Percentiles rank a stretch among this genome's conserved stretches.
These are phyloP conservation scores for Litoditis marina DNA, from an alignment of 2,888 invertebrate species.

Conservation along the genomic window DNA sequence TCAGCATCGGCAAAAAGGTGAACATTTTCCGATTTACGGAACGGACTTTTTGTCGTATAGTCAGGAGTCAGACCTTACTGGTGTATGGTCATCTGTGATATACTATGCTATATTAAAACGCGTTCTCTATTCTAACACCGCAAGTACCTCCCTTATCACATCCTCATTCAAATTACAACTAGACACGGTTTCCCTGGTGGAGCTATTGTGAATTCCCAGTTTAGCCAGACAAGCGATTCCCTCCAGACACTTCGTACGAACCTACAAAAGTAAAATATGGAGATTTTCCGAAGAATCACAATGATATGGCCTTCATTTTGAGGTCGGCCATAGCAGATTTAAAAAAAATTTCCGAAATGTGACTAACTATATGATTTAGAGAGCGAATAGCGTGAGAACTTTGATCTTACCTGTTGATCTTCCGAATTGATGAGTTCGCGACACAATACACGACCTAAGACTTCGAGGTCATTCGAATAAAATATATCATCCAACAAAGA, in stretches of 20 bases:
- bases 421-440: conserved; percentile 28
- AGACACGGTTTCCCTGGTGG: background rate
- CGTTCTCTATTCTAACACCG: background rate
- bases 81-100: too few relatives aligned
- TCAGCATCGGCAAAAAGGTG: background rate
- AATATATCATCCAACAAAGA: conserved; percentile 24
- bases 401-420: conserved; percentile 18
- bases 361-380: too few relatives aligned
- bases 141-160: background rate
- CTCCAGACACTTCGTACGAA: conserved; percentile 4
- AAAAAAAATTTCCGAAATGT: too few relatives aligned
- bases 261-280: background rate
- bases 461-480: conserved; percentile 38
- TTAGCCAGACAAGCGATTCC: background rate
- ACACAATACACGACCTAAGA: conserved; percentile 25
- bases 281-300: background rate
- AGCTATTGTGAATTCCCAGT: background rate
- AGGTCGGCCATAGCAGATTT: too few relatives aligned
- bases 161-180: background rate
- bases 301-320: too few relatives aligned
- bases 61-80: too few relatives aligned
- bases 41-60: too few relatives aligned
- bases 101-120: too few relatives aligned
- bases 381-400: background rate
- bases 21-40: too few relatives aligned